phyloP scores from a whole-genome alignment of 1,140 invertebrate species.

The Aporrectodea caliginosa region DNA sequence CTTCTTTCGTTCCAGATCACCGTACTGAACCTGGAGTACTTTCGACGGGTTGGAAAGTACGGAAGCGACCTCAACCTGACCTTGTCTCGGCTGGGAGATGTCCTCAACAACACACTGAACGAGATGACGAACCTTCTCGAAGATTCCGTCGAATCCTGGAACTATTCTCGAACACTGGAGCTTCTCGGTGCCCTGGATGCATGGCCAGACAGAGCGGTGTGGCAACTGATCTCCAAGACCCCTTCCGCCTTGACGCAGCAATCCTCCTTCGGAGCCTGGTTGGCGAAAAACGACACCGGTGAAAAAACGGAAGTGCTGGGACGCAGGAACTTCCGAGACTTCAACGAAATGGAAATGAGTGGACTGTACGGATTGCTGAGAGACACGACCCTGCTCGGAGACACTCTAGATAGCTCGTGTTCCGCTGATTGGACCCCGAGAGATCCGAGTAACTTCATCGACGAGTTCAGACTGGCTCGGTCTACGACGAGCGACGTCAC shows the following conservation, averaged over 20 bases:
- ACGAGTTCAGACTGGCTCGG: neutral
- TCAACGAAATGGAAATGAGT: neutral
- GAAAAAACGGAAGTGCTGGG: neutral
- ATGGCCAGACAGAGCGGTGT: no score
- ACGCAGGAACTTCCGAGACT: neutral
- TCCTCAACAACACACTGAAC: no score
- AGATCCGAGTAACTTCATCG: neutral
- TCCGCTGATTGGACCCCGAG: neutral
- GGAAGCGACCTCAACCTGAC: conserved; percentile 24
- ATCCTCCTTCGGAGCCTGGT: neutral
- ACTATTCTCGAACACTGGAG: no score
- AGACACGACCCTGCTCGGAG: neutral
- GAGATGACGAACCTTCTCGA: no score
- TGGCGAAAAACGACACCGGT: neutral
- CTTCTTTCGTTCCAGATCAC: conserved; percentile 25
- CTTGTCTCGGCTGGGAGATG: neutral
- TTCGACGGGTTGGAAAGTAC: conserved; percentile 7
- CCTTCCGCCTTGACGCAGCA: neutral
- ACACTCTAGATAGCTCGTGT: neutral
- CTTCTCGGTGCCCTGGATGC: no score
- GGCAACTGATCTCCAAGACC: no score
- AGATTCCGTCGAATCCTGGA: no score
- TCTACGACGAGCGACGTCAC: no score
- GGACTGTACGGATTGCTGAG: neutral
- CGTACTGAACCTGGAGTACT: conserved; percentile 32